These are phyloP conservation scores for Erebia aethiops DNA, from an alignment of 2,888 invertebrate genomes.

Conservation along the genomic window DNA sequence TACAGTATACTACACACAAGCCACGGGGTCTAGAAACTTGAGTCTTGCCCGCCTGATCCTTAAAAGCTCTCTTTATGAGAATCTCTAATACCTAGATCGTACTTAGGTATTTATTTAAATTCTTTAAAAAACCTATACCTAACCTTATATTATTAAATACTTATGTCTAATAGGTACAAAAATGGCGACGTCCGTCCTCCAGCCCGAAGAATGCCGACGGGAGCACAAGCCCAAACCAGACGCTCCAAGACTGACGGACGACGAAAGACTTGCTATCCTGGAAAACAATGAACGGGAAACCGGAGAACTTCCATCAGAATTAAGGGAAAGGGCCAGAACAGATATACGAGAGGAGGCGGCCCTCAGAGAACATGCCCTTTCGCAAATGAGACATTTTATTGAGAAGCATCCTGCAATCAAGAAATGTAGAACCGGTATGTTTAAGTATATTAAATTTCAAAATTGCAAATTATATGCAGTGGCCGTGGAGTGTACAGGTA, in stretches of 20 bases:
- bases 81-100: too few relatives aligned
- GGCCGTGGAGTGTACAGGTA: background rate
- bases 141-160: constrained; percentile 26
- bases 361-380: constrained; percentile 87
- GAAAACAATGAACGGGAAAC: constrained; percentile 71
- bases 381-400: constrained; percentile 92
- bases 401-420: constrained; percentile 91
- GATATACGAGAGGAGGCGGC: constrained; percentile 92
- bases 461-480: background rate
- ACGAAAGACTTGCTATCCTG: constrained; percentile 60
- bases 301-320: constrained; percentile 79
- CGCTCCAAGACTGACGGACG: constrained; percentile 63
- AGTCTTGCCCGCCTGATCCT: too few relatives aligned
- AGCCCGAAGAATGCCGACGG: constrained; percentile 68
- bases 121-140: too few relatives aligned
- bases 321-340: constrained; percentile 85
- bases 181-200: constrained; percentile 78
- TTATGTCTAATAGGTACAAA: constrained; percentile 45
- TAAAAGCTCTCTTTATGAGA: too few relatives aligned
- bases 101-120: too few relatives aligned
- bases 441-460: background rate
- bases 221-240: constrained; percentile 65
- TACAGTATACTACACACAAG: too few relatives aligned
- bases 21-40: too few relatives aligned
- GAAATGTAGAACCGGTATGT: constrained; percentile 88